Base-by-base conservation (phyloP, 2,888 invertebrate genomes). In the Dorcus hopei region DNA sequence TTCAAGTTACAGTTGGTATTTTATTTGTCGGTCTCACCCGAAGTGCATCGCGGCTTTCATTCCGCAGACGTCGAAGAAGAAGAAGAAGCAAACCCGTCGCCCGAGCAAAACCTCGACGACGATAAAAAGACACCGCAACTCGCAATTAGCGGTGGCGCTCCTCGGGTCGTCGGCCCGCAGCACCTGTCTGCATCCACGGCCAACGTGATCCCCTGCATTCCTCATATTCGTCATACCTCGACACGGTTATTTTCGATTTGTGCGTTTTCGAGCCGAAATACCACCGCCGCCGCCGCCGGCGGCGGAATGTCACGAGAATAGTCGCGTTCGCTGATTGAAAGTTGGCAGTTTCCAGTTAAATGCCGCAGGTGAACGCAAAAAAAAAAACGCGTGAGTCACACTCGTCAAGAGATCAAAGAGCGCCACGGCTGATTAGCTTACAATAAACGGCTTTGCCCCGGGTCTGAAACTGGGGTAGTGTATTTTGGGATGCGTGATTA, bases 151-250 rank as follows among this genome's bases (percentile, higher is more conserved):
- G 57, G 59, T 56, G 57, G 50, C 49, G 57, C 58, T 54, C 26
- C 5, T 33, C 49, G 57, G 65, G 65, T 65, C 65, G 65, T 61
- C 62, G 65, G 57, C 65, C 65, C 57, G 57, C 57, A 59, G 63
- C 65, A 65, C 65, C 65, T 65, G 65, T 65, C 65, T 61, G 47
- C 51, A 11, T 19, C 19, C 49, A 9, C 40, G 55, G 41, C 41
- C 45, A 26, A n/a, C 48, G 54, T 56, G 49, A 47, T 57, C 52
- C 26, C 47, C 9, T 52, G 43, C 50, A 57, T 57, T 57, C 57
- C 57, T 57, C 41, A 52, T 57, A 57, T 57, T 52, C 57, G 57
- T 57, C 57, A 57, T 57, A 57, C 57, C 57, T 45, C 57, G 48
- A 57, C 57, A 38, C 43, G 47, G 57, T 38, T 48, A 47, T 45